A percentile compares a stretch with the other conserved stretches of the same genome.
These are phyloP conservation scores for Pristionchus fissidentatus DNA, from an alignment of 2,888 invertebrate genomes.

Conservation along the genomic window DNA sequence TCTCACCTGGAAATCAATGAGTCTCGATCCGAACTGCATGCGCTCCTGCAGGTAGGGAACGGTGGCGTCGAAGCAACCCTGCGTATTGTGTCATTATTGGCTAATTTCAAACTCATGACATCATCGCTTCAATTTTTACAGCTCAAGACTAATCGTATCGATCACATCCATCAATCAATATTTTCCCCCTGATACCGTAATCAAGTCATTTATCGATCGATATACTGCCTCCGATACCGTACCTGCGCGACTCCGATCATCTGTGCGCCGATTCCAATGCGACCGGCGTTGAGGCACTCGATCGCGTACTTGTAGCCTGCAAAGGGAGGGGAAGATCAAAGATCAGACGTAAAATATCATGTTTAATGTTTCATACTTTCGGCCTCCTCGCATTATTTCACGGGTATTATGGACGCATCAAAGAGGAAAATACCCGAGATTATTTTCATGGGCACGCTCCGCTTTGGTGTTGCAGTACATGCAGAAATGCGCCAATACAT, in stretches of 20 bases:
- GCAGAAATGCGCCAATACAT: too few relatives aligned
- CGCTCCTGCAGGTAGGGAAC: slow-evolving; percentile 93
- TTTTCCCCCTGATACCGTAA: too few relatives aligned
- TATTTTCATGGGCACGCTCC: too few relatives aligned
- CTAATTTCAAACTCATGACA: slow-evolving; percentile 82
- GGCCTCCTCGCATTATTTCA: too few relatives aligned
- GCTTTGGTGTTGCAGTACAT: too few relatives aligned
- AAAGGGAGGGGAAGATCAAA: slow-evolving; percentile 38
- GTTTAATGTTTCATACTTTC: too few relatives aligned
- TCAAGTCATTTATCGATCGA: background rate
- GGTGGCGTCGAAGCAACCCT: slow-evolving; percentile 92
- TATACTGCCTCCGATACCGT: background rate
- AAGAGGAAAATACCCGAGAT: too few relatives aligned
- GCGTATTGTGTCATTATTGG: slow-evolving; percentile 80
- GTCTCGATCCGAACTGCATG: slow-evolving; percentile 91
- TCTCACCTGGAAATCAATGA: slow-evolving; percentile 90
- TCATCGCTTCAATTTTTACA: too few relatives aligned
- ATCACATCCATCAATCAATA: too few relatives aligned
- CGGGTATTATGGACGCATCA: too few relatives aligned
- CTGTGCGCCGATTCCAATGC: slow-evolving; percentile 81
- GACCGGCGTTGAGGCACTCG: slow-evolving; percentile 92
- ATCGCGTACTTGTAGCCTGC: slow-evolving; percentile 93
- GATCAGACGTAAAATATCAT: too few relatives aligned
- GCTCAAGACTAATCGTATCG: too few relatives aligned
- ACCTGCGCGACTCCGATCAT: slow-evolving; percentile 89